These are phyloP conservation scores for Sisyra nigra DNA, from an alignment of 2,888 invertebrate genomes.

Conservation along the genomic window DNA sequence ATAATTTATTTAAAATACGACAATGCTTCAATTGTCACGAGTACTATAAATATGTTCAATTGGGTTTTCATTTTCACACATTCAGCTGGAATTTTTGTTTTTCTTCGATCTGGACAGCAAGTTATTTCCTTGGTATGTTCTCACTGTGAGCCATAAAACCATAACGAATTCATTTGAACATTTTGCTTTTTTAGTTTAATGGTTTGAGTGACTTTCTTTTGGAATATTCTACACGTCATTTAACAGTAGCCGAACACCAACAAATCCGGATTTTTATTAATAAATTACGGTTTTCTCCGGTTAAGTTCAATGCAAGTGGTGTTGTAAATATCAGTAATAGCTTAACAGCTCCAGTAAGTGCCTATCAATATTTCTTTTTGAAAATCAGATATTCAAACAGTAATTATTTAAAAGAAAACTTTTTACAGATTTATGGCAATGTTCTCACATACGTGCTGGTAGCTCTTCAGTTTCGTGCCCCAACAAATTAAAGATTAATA, in stretches of 20 bases:
- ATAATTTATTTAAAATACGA: conserved; percentile 23
- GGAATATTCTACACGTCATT: conserved; percentile 23
- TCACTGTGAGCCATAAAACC: background rate
- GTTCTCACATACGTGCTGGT: conserved; percentile 27
- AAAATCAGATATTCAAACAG: background rate
- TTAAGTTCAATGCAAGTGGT: conserved; percentile 22
- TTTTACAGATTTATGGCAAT: conserved; percentile 26
- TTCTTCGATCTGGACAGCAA: conserved; percentile 22
- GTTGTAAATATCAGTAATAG: conserved; percentile 25
- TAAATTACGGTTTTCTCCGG: conserved; percentile 23
- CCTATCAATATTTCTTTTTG: conserved; percentile 9
- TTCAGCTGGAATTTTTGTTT: conserved; percentile 21
- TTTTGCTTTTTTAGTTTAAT: conserved; percentile 19
- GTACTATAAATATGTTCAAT: conserved; percentile 22
- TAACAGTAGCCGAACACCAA: conserved; percentile 22
- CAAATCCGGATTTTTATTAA: conserved; percentile 26
- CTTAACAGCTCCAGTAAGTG: conserved; percentile 26
- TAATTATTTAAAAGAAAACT: conserved; percentile 9
- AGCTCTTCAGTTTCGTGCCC: conserved; percentile 25
- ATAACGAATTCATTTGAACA: background rate
- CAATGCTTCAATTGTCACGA: conserved; percentile 17
- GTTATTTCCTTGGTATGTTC: conserved; percentile 24
- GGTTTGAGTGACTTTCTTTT: conserved; percentile 22
- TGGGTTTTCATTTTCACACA: conserved; percentile 22
- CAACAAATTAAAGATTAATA: conserved; percentile 10